A percentile compares a stretch with the other conserved stretches of the same genome.
phyloP scores from a whole-genome alignment of 2,797 vertebrate genomes.

The Malacoraja senta region DNA sequence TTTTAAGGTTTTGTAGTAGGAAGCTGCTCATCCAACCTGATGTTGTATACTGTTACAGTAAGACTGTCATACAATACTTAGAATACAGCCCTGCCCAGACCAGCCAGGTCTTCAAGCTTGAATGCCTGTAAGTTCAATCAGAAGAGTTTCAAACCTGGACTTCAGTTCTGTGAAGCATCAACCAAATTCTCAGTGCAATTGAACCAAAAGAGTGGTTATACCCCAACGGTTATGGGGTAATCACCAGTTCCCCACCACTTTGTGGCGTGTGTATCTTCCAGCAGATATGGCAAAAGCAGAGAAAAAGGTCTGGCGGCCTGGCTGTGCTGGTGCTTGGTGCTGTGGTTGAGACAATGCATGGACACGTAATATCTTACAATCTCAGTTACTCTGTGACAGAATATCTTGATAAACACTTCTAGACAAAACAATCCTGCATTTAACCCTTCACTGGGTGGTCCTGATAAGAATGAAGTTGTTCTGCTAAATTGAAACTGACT shows the following conservation, averaged over 20 bases:
- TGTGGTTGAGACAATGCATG: background rate
- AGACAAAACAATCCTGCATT: background rate
- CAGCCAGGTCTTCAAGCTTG: background rate
- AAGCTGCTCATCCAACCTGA: background rate
- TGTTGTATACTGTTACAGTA: background rate
- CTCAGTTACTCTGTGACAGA: slow-evolving; percentile 27
- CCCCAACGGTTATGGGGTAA: background rate
- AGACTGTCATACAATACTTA: background rate
- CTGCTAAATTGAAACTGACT: background rate
- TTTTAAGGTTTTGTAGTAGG: slow-evolving; percentile 24
- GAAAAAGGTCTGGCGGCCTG: background rate
- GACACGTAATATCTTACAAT: background rate
- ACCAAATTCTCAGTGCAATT: background rate
- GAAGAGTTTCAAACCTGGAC: background rate
- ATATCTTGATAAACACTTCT: background rate
- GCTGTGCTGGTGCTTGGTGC: background rate
- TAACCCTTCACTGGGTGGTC: slow-evolving; percentile 1
- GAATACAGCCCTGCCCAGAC: background rate
- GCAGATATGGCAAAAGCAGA: background rate
- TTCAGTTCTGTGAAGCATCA: background rate
- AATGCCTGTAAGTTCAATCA: background rate
- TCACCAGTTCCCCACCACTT: background rate
- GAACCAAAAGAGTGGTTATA: background rate
- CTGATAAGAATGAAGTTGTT: background rate
- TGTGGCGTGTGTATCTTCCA: background rate